Base-by-base conservation (phyloP, 2,113 vertebrate genomes). In the Channa maculata region DNA sequence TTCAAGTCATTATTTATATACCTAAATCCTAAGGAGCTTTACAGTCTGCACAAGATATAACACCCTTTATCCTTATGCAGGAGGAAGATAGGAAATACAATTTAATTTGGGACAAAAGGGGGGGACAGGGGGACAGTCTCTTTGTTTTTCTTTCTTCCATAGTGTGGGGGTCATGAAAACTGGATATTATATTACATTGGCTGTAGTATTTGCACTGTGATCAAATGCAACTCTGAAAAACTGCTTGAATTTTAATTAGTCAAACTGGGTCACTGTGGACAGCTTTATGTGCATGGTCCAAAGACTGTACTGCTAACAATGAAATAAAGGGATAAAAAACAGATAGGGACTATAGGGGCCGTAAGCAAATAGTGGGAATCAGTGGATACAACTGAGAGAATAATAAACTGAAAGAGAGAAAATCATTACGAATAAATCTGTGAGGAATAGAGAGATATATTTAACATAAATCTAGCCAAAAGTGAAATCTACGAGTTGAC, bases 401-500 rank as follows among this genome's bases (percentile, higher is more conserved):
- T 54, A 50, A 51, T 10, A 45, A 58, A 45, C 2, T 13, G 10
- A 24, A 24, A 24, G 24, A 24, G 24, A 24, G 24, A 24, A 24
- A 24, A 1, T 24, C 24, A 24, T 24, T 24, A 24, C 1, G 24
- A 24, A 24, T 24, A 9, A 53, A 37, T 2, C 37, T 55, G 50
- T 36, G 15, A 70, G 13, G 38, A 15, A 51, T 37, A 55, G 44
- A 51, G 53, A 63, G 1, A 41, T 5, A 7, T 5, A 7, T 5
- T 4, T 41, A 7, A 41, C 39, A 61, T 49, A 41, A 43, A 8
- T 55, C 9, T 2, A n/a, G 55, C 46, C 7, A 52, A 24, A 33
- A 39, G 54, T 50, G 75, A 65, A 65, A 60, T 59, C 6, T 37
- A 52, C 61, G 62, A 1, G 4, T 59, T 62, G 46, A 63, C 54